Base-by-base conservation (phyloP, 2,888 invertebrate genomes). In the Plemyria rubiginata region DNA sequence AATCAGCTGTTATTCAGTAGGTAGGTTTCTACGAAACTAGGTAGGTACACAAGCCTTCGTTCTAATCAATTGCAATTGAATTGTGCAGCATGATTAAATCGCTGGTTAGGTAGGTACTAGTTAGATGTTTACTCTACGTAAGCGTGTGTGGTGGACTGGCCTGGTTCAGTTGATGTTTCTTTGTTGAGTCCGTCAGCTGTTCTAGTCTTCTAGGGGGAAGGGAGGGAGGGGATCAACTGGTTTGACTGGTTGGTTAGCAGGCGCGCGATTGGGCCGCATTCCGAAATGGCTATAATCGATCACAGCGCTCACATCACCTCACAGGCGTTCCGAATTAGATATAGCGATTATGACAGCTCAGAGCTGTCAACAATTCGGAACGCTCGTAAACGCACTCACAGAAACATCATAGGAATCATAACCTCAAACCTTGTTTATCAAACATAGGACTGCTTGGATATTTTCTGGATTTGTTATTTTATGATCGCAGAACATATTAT, bases 111-210 rank as follows among this genome's bases (percentile, higher is more conserved):
- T 22, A 22, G 22, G 22, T 22, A 22, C 22, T 22, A 22, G 22
- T 22, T 22, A 22, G 22, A 22, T 22, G 43, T 67, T 68, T 71
- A 73, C 48, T n/a, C 12, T 13, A 28, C 41, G 41, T n/a, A 29
- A 45, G 12, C 54, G 74, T 72, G 73, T 70, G 75, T 72, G 72
- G n/a, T n/a, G n/a, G n/a, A n/a, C n/a, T 70, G 71, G 16, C 6
- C n/a, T 79, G 75, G 71, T 74, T 67, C 4, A 8, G 43, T 77
- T 38, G 77, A 71, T 74, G 73, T 67, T 85, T 85, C 91, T 91
- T 91, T 92, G 92, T 91, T 90, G 84, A 79, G 68, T 74, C 78
- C 79, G 84, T 89, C 91, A 91, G 91, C 91, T 90, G 91, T 90
- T 90, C 78, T 75, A 68, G 76, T 11, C 16, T 45, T 45, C 45